phyloP scores from a whole-genome alignment of 2,113 vertebrate species.

The Ailuropoda melanoleuca region DNA sequence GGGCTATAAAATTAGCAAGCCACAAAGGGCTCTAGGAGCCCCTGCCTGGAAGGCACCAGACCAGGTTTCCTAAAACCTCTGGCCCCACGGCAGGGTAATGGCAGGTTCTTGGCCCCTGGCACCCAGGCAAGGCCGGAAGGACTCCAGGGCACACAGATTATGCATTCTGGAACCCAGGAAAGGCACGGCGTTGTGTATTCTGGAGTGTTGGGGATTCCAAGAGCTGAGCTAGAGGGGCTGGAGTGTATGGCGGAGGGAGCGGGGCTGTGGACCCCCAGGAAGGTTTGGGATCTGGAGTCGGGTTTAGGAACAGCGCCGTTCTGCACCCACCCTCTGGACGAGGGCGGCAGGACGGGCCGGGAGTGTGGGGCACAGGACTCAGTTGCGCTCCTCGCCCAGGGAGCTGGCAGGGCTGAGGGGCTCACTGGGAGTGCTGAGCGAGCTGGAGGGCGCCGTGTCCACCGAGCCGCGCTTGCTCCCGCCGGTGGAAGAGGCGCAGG shows the following conservation, averaged over 20 bases:
- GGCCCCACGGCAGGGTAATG: not conserved
- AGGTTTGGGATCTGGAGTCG: not conserved
- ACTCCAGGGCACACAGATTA: not conserved
- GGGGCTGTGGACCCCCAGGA: not conserved
- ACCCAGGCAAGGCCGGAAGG: not conserved
- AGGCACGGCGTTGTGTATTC: slow-evolving; percentile 58
- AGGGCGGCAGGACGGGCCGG: not conserved
- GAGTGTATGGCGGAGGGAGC: not conserved
- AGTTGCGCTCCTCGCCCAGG: slow-evolving; percentile 84
- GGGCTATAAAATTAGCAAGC: not conserved
- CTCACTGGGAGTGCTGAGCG: slow-evolving; percentile 81
- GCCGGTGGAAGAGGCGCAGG: slow-evolving; percentile 54
- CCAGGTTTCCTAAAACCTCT: not conserved
- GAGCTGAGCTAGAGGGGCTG: not conserved
- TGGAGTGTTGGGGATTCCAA: not conserved
- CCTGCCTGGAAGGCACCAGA: not conserved
- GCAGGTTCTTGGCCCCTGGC: not conserved
- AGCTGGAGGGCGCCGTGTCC: slow-evolving; percentile 81
- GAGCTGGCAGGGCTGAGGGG: slow-evolving; percentile 82
- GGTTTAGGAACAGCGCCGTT: not conserved
- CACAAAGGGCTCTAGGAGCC: not conserved
- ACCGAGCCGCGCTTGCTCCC: slow-evolving; percentile 79
- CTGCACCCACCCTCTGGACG: not conserved
- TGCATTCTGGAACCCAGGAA: slow-evolving; percentile 49
- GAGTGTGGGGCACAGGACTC: not conserved